These are phyloP conservation scores for Diacarnus erythraeanus DNA, from an alignment of 37 sponge, comb jelly and placozoan genomes.

Conservation along the genomic window DNA sequence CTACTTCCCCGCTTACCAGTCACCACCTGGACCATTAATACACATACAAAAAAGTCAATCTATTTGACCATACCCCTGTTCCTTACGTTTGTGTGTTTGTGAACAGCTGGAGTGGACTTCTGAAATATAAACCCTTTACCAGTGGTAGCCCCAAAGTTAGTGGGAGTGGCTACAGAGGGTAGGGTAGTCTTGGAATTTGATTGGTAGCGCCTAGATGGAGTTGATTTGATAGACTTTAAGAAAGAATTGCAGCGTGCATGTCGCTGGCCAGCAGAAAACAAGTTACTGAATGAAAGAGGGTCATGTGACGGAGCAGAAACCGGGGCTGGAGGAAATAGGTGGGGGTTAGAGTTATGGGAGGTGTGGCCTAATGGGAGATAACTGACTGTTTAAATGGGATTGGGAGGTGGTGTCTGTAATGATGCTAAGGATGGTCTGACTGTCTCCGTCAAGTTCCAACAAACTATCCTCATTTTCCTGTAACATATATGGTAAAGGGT, in stretches of 20 bases:
- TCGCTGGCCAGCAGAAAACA: neutral
- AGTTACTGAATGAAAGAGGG: neutral
- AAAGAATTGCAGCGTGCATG: conserved; percentile 58
- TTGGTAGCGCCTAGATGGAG: conserved; percentile 34
- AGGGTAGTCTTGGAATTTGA: neutral
- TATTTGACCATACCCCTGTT: neutral
- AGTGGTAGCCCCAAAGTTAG: conserved; percentile 8
- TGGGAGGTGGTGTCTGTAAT: conserved; percentile 56
- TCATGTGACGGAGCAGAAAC: neutral
- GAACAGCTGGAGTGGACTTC: conserved; percentile 22
- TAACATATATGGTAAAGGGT: neutral
- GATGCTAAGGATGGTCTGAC: conserved; percentile 63
- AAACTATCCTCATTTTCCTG: conserved; percentile 30
- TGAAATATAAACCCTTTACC: conserved; percentile 70
- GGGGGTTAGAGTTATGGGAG: neutral
- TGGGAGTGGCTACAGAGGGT: conserved; percentile 11
- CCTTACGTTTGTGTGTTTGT: neutral
- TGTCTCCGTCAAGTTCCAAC: conserved; percentile 63
- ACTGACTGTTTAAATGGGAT: conserved; percentile 36
- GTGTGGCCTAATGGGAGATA: neutral
- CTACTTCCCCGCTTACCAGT: too few relatives aligned
- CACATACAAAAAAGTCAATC: too few relatives aligned
- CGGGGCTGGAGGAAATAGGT: neutral
- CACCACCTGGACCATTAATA: too few relatives aligned
- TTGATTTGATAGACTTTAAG: conserved; percentile 29